These are phyloP conservation scores for Etheostoma nigrum DNA, from an alignment of 2,797 vertebrate species.

Conservation along the genomic window DNA sequence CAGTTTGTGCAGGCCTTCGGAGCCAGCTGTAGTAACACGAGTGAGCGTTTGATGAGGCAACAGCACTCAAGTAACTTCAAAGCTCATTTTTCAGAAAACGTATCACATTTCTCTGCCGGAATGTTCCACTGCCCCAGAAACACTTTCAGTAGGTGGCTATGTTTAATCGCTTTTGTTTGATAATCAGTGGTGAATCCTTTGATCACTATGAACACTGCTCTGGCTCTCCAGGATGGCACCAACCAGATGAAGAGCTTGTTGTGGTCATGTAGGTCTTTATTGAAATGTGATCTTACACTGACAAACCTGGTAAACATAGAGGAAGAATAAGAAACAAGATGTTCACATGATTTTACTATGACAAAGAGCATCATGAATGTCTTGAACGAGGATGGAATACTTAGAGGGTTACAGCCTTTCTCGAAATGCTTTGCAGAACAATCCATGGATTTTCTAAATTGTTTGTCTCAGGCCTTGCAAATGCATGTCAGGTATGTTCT, in stretches of 20 bases:
- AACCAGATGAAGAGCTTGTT: conserved; percentile 29
- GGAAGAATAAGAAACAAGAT: conserved; percentile 17
- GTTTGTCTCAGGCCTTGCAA: conserved; percentile 22
- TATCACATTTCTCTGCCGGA: conserved; percentile 59
- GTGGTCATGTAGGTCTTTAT: conserved; percentile 28
- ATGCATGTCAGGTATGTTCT: conserved; percentile 42
- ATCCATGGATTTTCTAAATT: conserved; percentile 54
- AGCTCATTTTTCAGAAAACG: conserved; percentile 61
- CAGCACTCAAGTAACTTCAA: conserved; percentile 70
- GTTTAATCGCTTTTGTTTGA: conserved; percentile 57
- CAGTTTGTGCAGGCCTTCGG: not conserved
- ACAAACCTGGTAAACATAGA: conserved; percentile 31
- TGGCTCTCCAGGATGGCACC: conserved; percentile 22
- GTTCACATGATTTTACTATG: conserved; percentile 7
- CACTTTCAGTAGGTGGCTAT: conserved; percentile 15
- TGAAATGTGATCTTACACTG: conserved; percentile 43
- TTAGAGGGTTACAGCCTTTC: conserved; percentile 53
- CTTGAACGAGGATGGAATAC: conserved; percentile 33
- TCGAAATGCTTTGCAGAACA: conserved; percentile 26
- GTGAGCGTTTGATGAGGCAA: conserved; percentile 43
- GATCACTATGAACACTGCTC: conserved; percentile 36
- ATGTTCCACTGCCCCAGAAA: conserved; percentile 53
- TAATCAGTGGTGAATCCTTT: conserved; percentile 48
- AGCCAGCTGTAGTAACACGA: conserved; percentile 63
- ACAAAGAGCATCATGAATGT: conserved; percentile 22